A percentile compares a stretch with the other conserved stretches of the same genome.
phyloP scores from a whole-genome alignment of 2,888 invertebrate species.

The Cataglyphis livida region DNA sequence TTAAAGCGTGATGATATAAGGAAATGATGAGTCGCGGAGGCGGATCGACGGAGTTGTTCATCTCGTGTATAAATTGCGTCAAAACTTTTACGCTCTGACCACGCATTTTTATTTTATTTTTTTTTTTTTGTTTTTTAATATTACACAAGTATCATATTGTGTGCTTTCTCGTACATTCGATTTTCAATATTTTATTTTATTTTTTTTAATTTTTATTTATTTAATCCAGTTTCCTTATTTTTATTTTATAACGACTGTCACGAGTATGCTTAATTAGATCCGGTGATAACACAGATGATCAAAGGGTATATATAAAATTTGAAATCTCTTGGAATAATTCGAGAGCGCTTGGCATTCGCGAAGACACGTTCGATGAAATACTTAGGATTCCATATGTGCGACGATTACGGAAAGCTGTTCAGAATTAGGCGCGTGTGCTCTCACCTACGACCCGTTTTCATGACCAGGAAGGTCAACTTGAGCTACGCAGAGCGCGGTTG shows the following conservation, averaged over 20 bases:
- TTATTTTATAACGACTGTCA: background rate
- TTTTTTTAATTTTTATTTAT: background rate
- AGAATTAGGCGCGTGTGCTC: constrained; percentile 22
- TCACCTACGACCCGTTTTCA: constrained; percentile 56
- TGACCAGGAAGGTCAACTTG: constrained; percentile 47
- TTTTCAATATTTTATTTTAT: background rate
- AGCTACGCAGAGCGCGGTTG: constrained; percentile 37
- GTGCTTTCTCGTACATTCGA: too few relatives aligned
- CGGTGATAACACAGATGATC: background rate
- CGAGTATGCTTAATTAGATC: background rate
- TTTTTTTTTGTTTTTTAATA: too few relatives aligned
- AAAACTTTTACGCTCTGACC: background rate
- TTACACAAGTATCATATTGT: too few relatives aligned
- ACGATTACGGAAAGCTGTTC: constrained; percentile 29
- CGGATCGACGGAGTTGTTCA: background rate
- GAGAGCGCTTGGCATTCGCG: constrained; percentile 15
- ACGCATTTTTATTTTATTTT: background rate
- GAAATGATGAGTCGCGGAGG: background rate
- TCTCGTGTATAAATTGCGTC: constrained; percentile 13
- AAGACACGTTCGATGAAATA: constrained; percentile 49
- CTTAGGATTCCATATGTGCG: constrained; percentile 39
- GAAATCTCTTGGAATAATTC: constrained; percentile 21
- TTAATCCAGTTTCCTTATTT: background rate
- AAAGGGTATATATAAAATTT: background rate
- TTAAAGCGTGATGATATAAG: constrained; percentile 21